These are phyloP conservation scores for Eupeodes latifasciatus DNA, from an alignment of 2,888 invertebrate species.

Conservation along the genomic window DNA sequence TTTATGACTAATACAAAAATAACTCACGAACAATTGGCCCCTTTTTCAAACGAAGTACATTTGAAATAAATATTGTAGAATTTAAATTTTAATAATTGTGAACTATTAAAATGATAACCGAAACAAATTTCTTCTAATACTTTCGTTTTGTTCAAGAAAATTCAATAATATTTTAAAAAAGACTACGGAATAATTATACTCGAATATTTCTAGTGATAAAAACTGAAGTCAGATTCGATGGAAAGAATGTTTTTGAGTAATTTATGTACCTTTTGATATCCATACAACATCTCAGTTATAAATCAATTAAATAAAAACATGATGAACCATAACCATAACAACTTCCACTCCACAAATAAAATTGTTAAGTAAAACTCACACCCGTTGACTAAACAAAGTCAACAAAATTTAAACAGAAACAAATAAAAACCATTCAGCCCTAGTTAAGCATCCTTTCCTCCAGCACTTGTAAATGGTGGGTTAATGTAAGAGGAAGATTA, in stretches of 20 bases:
- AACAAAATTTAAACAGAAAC: constrained; percentile 7
- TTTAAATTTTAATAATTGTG: too few species aligned
- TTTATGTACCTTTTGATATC: not conserved
- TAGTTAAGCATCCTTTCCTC: constrained; percentile 50
- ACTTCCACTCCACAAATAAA: constrained; percentile 14
- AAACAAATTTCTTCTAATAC: too few species aligned
- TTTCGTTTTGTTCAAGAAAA: too few species aligned
- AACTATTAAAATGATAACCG: too few species aligned
- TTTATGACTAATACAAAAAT: too few species aligned
- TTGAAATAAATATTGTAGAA: too few species aligned
- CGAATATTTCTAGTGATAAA: too few species aligned
- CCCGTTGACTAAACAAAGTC: constrained; percentile 8
- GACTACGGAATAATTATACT: too few species aligned
- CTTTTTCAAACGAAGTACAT: too few species aligned
- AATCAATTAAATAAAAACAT: constrained; percentile 5
- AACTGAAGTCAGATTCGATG: not conserved
- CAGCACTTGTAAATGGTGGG: constrained; percentile 43
- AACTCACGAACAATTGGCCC: too few species aligned
- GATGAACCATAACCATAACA: not conserved
- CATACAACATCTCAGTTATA: constrained; percentile 10
- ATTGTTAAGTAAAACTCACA: constrained; percentile 31
- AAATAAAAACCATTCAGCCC: constrained; percentile 10
- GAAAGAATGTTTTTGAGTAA: not conserved
- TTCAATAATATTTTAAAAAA: too few species aligned
- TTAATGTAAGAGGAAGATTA: constrained; percentile 29